These are phyloP conservation scores for Mormyrops attenuatus DNA, from an alignment of 2,797 vertebrate species.

Conservation along the genomic window DNA sequence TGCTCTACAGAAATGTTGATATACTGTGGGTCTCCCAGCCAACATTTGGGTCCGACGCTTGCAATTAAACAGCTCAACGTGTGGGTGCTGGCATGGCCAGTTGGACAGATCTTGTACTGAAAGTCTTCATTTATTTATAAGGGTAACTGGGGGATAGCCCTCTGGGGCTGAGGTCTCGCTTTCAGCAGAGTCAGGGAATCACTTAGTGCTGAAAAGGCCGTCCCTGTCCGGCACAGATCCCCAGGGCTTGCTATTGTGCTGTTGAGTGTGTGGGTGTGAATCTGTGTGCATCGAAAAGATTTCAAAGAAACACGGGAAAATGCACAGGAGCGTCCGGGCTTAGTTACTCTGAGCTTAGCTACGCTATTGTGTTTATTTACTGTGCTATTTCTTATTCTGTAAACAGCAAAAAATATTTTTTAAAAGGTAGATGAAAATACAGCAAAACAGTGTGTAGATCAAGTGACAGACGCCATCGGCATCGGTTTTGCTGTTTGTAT, in stretches of 20 bases:
- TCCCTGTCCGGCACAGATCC: not conserved
- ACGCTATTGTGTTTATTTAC: not conserved
- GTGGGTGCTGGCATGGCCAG: not conserved
- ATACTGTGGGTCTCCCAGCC: not conserved
- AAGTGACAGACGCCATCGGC: not conserved
- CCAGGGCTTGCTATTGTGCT: not conserved
- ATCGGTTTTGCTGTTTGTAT: not conserved
- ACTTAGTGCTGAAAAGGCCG: slow-evolving; percentile 7
- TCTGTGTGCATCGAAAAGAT: not conserved
- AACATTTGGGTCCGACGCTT: not conserved
- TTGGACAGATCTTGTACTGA: not conserved
- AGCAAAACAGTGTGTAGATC: not conserved
- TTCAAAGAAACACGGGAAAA: not conserved
- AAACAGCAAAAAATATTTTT: not conserved
- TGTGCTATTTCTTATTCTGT: not conserved
- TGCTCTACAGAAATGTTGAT: not conserved
- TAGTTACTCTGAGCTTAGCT: not conserved
- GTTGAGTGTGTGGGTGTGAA: not conserved
- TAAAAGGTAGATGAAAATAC: not conserved
- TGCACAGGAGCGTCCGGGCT: not conserved
- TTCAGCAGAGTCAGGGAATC: slow-evolving; percentile 16
- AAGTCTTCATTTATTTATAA: slow-evolving; percentile 11
- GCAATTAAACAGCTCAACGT: not conserved
- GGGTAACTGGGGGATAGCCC: not conserved
- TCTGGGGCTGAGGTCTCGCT: not conserved